Evolutionary conservation across 2,113 vertebrate genomes (phyloP), one percentile per base, ranked within the genome.

Genomic region (Proteles cristata): DNA sequence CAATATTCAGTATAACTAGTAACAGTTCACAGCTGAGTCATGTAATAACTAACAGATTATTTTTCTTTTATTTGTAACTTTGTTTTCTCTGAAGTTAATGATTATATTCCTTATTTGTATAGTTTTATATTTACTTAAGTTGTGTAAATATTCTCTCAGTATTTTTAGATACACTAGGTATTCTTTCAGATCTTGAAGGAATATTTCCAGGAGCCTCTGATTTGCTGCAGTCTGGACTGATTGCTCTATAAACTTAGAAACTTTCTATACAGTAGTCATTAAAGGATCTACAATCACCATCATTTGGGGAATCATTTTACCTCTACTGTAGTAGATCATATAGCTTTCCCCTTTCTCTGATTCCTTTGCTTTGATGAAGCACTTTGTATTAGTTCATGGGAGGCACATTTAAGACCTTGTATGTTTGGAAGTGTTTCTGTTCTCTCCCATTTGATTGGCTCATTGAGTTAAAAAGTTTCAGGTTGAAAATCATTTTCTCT

Each of bases 401-500:
- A 77, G 23, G 17, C 21, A 77, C 48, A 80, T 76, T 19, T 39
- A 90, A 88, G 94, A 68, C 53, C 10, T 73, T 65, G 11, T 50
- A 6, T n/a, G 12, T 94, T 94, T 77, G 63, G 11, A 83, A 95
- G 50, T 81, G 39, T 55, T 93, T 95, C 65, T 73, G 19, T 79
- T 93, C 39, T 92, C 19, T 90, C 55, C 55, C 28, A 74, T 61
- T 71, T 85, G 35, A 77, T 39, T 69, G 39, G 23, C 77, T 85
- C 23, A 4, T 90, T 58, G 16, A 1, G 0, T 69, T 77, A 14
- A 53, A 80, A 61, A 76, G 7, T 17, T 74, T 2, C 79, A 87
- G 65, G 8, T 90, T 88, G 48, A 90, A 81, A 93, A 88, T 82
- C 43, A 58, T 65, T 91, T 71, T 92, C 50, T 92, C 77, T 63